Base-by-base conservation (phyloP, 2,113 vertebrate species). In the Spheniscus mendiculus region DNA sequence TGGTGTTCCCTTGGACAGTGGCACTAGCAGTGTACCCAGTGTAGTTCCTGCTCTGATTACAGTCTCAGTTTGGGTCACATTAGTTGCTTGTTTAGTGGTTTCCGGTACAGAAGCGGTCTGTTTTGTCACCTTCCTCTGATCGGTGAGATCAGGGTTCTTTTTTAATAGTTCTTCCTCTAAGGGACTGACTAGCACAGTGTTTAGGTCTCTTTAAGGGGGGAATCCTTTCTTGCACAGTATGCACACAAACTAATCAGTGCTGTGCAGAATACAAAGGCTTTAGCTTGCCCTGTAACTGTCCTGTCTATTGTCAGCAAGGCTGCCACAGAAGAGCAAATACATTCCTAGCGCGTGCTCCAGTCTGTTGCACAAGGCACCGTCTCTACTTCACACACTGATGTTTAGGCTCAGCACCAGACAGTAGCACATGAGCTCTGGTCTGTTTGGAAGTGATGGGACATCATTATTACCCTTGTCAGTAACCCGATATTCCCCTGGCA, bases 41-140 rank as follows among this genome's bases (percentile, higher is more conserved):
- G 66, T 91, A 44, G 45, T 62, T 73, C 79, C 66, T 66, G 40
- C 56, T 74, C 76, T 76, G 89, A 56, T 81, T 82, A 47, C 76
- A 78, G 94, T 77, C 92, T 88, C 79, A 9, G n/a, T 89, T 71
- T 91, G 89, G 77, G 49, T 92, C 95, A 91, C 65, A 18, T 58
- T 89, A 95, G 76, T 87, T 97, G 69, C 87, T 96, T 96, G 70
- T 96, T 92, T 79, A 89, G 92, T 95, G 80, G 25, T 84, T 95
- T 91, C 61, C 69, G 69, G 78, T 89, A 40, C 56, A 84, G 80
- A 90, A 79, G 72, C 65, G 78, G 62, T 96, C 83, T 73, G 32
- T 90, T 87, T 87, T 61, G 56, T 87, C 61, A 40, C 82, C 50
- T 83, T 81, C 52, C 72, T 92, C 50, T 55, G 69, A 61, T 72